Percentiles rank a stretch among this genome's conserved stretches.
These are phyloP conservation scores for Vesta saturnalis DNA, from an alignment of 2,888 invertebrate species.

Conservation along the genomic window DNA sequence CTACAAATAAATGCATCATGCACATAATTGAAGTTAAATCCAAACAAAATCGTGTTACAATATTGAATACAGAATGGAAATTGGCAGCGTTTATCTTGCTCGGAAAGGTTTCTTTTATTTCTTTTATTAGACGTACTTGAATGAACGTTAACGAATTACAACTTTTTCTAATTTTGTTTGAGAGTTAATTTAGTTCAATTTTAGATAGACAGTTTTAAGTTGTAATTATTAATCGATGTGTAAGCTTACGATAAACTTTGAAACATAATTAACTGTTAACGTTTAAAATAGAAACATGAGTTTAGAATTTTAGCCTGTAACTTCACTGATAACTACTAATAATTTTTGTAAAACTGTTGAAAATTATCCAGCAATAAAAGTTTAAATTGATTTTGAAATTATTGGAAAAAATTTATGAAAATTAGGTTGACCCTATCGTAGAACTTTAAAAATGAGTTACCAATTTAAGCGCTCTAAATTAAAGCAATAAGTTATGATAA, in stretches of 20 bases:
- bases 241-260: slow-evolving; percentile 1
- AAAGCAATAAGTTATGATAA: slow-evolving; percentile 1
- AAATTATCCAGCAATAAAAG: too few relatives aligned
- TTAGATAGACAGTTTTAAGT: neutral
- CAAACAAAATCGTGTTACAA: neutral
- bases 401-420: neutral
- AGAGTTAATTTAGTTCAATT: slow-evolving; percentile 7
- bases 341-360: too few relatives aligned
- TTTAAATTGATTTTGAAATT: neutral
- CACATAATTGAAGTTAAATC: neutral
- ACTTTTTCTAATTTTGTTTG: slow-evolving; percentile 11
- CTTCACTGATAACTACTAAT: too few relatives aligned
- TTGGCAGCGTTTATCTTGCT: neutral
- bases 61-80: slow-evolving; percentile 7
- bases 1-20: neutral
- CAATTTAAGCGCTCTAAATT: neutral
- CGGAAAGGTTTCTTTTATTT: neutral
- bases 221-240: neutral
- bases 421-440: too few relatives aligned
- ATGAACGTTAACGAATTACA: slow-evolving; percentile 11
- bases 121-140: neutral
- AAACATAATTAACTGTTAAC: too few relatives aligned
- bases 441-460: too few relatives aligned
- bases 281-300: too few relatives aligned
- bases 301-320: too few relatives aligned